Conservation (phyloP, 2,888 invertebrate species). For the Brachylomia viminalis region DNA sequence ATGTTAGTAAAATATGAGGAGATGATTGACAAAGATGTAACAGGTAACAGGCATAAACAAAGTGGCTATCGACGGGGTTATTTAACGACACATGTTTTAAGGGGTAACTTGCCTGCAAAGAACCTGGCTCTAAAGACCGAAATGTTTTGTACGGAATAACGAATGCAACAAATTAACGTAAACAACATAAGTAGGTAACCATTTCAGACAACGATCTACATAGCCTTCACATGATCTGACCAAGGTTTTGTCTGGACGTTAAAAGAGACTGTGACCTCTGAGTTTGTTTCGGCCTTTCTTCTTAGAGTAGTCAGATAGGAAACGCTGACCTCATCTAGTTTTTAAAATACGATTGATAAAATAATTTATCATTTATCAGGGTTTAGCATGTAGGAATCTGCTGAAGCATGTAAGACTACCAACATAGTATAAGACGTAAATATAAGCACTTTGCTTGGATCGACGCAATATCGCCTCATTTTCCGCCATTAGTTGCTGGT, state of each 20-base stretch:
- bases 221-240: too few species aligned
- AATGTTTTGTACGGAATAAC: not conserved
- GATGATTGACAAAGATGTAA: constrained; percentile 59
- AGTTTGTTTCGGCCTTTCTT: too few species aligned
- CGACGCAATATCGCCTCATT: not conserved
- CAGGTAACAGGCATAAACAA: constrained; percentile 56
- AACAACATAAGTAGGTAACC: not conserved
- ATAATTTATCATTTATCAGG: too few species aligned
- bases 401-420: not conserved
- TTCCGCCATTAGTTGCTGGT: not conserved
- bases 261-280: too few species aligned
- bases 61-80: constrained; percentile 37
- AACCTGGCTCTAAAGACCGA: constrained; percentile 6
- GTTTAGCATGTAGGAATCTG: not conserved
- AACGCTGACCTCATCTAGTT: too few species aligned
- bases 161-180: not conserved
- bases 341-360: too few species aligned
- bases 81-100: constrained; percentile 39
- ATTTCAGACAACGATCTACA: too few species aligned
- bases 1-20: constrained; percentile 46
- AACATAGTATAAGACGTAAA: not conserved
- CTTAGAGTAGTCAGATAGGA: too few species aligned
- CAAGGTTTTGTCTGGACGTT: too few species aligned
- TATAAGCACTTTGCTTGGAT: not conserved
- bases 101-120: constrained; percentile 23